phyloP scores from a whole-genome alignment of 2,888 invertebrate genomes.

The Xestia c-nigrum region DNA sequence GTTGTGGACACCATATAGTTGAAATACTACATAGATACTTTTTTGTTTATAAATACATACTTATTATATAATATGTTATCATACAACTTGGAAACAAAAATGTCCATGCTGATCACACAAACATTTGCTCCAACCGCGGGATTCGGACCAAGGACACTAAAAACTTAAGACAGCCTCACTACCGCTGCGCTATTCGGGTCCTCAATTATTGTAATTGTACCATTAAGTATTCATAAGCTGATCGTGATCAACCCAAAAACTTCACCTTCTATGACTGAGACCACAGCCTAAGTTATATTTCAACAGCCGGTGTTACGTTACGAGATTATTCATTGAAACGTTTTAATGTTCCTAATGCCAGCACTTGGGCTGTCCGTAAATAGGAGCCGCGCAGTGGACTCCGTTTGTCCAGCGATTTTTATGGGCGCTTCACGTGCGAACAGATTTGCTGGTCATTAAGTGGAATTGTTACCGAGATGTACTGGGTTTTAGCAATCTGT shows the following conservation, averaged over 20 bases:
- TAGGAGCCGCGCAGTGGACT: slow-evolving; percentile 64
- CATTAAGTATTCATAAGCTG: too few species aligned
- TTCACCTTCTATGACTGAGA: slow-evolving; percentile 8
- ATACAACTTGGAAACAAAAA: too few species aligned
- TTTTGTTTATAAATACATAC: too few species aligned
- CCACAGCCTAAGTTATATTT: slow-evolving; percentile 66
- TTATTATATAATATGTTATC: too few species aligned
- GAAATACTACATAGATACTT: too few species aligned
- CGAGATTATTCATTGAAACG: slow-evolving; percentile 73
- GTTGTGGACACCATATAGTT: too few species aligned
- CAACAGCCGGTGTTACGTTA: slow-evolving; percentile 67
- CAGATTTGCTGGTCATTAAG: slow-evolving; percentile 56
- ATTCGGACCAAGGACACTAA: too few species aligned
- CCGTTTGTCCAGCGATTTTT: slow-evolving; percentile 57
- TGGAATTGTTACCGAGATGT: slow-evolving; percentile 24
- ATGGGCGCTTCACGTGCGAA: slow-evolving; percentile 45
- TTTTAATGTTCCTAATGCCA: slow-evolving; percentile 72
- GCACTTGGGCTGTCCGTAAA: slow-evolving; percentile 68
- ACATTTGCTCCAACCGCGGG: too few species aligned
- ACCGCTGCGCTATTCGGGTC: too few species aligned
- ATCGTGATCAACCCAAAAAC: not conserved
- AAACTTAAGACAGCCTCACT: too few species aligned
- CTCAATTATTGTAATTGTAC: too few species aligned
- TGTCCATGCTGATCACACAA: too few species aligned
- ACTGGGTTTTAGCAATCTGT: slow-evolving; percentile 2